Percentiles rank a stretch among this genome's conserved stretches.
Conservation (phyloP, 2,797 vertebrate species). For the Gila robusta region DNA sequence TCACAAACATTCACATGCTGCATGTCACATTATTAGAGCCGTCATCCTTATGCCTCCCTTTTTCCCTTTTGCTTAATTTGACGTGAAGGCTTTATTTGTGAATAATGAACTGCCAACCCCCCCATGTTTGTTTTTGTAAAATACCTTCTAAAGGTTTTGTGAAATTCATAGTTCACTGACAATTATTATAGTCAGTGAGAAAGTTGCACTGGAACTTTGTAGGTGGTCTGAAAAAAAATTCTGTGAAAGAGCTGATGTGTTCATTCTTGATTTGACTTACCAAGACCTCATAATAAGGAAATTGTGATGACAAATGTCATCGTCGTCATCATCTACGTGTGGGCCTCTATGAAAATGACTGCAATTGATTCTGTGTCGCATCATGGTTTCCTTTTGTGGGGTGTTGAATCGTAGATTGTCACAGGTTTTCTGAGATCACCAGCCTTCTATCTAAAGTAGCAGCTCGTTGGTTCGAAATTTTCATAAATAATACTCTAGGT, state of each 20-base stretch:
- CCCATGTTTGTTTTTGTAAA: background rate
- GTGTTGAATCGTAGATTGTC: background rate
- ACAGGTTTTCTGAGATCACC: background rate
- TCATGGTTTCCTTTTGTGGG: conserved; percentile 2
- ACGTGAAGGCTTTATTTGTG: background rate
- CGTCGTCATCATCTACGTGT: background rate
- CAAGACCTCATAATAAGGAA: conserved; percentile 14
- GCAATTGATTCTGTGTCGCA: background rate
- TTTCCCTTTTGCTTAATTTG: background rate
- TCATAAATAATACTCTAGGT: background rate
- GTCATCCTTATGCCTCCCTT: background rate
- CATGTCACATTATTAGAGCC: background rate
- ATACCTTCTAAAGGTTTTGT: background rate
- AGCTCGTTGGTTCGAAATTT: too few relatives aligned
- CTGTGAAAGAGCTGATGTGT: background rate
- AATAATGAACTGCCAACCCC: background rate
- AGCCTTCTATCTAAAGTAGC: background rate
- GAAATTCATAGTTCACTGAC: background rate
- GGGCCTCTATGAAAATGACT: background rate
- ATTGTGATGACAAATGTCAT: conserved; percentile 8
- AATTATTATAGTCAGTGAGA: background rate
- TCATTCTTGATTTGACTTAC: conserved; percentile 18
- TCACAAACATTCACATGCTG: conserved; percentile 4
- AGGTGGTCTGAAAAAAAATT: background rate
- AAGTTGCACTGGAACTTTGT: background rate